phyloP scores from a whole-genome alignment of 2,113 vertebrate genomes.

The Chaetodon trifascialis region DNA sequence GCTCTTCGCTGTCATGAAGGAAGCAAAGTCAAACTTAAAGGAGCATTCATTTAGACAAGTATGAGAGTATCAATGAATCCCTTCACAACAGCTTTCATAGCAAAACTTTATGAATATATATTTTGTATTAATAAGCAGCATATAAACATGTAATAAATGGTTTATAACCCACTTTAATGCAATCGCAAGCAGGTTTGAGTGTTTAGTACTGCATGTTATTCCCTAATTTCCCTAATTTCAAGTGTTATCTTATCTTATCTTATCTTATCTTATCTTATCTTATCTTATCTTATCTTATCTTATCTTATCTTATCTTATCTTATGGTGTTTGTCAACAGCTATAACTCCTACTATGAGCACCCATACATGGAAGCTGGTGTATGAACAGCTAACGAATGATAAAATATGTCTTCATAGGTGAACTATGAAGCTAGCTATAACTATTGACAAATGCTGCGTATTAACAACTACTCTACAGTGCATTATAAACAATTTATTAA shows the following conservation, averaged over 20 bases:
- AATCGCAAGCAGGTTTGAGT: not conserved
- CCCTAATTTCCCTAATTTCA: too few relatives aligned
- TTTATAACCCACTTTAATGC: not conserved
- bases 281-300: too few relatives aligned
- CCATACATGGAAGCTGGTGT: too few relatives aligned
- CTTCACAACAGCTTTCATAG: not conserved
- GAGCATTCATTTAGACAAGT: slow-evolving; percentile 26
- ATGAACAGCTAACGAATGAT: not conserved
- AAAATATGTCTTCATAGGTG: not conserved
- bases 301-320: too few relatives aligned
- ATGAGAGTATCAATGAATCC: not conserved
- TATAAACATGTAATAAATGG: not conserved
- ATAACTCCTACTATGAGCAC: too few relatives aligned
- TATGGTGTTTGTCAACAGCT: too few relatives aligned
- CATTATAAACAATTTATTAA: not conserved
- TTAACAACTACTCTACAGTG: not conserved
- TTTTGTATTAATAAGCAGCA: not conserved
- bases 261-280: too few relatives aligned
- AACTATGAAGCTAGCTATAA: too few relatives aligned
- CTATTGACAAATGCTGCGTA: not conserved
- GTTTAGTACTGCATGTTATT: not conserved
- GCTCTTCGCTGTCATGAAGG: slow-evolving; percentile 49
- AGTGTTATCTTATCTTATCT: too few relatives aligned
- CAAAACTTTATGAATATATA: too few relatives aligned
- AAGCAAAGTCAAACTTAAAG: slow-evolving; percentile 48